Conservation (phyloP, 53 echinoderm and acorn worm genomes). For the Crossaster papposus region DNA sequence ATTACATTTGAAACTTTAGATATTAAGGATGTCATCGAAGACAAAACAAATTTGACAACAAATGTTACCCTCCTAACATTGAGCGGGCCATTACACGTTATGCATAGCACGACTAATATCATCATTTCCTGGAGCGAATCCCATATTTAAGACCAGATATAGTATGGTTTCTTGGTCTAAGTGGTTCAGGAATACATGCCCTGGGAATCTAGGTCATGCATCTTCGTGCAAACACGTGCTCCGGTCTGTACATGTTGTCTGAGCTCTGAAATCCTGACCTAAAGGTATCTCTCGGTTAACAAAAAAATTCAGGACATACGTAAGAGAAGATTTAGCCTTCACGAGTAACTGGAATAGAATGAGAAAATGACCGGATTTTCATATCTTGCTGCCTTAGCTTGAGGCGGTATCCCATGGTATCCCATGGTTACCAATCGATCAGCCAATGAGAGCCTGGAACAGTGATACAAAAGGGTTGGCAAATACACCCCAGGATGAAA, state of each 20-base stretch:
- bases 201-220: neutral
- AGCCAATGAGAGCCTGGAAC: neutral
- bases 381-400: constrained; percentile 2
- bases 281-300: neutral
- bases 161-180: neutral
- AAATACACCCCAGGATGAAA: constrained; percentile 33
- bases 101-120: too few species aligned
- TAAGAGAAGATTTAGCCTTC: neutral
- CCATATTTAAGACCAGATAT: neutral
- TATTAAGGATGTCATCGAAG: too few species aligned
- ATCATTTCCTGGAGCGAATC: too few species aligned
- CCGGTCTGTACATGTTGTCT: neutral
- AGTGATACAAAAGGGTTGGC: neutral
- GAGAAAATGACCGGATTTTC: neutral
- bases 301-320: too few species aligned
- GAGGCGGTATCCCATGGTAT: neutral
- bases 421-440: constrained; percentile 21
- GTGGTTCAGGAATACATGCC: neutral
- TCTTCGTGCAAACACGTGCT: too few species aligned
- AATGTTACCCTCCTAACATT: too few species aligned
- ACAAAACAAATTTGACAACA: too few species aligned
- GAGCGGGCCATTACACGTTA: too few species aligned
- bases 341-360: neutral
- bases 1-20: too few species aligned
- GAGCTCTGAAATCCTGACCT: neutral